phyloP scores from a whole-genome alignment of 1,140 invertebrate genomes.

The Rhysida immarginata region DNA sequence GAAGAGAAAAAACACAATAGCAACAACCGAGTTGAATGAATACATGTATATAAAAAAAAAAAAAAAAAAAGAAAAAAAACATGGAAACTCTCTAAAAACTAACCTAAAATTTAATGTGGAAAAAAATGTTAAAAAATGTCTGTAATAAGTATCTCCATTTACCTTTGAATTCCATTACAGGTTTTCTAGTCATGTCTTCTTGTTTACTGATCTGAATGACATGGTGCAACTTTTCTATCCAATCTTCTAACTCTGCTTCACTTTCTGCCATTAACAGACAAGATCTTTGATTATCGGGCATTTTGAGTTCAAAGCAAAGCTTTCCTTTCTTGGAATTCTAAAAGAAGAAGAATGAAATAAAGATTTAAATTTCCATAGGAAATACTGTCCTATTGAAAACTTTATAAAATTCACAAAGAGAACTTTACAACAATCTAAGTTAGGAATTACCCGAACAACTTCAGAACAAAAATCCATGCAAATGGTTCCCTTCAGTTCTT shows the following conservation, averaged over 20 bases:
- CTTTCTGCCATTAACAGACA: conserved; percentile 73
- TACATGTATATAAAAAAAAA: no score
- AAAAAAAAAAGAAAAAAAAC: no score
- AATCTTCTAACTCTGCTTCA: conserved; percentile 68
- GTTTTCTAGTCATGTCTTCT: conserved; percentile 49
- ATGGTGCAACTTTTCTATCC: conserved; percentile 51
- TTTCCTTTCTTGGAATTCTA: conserved; percentile 71
- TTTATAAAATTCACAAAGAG: neutral
- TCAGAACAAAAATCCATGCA: conserved; percentile 84
- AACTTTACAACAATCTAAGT: neutral
- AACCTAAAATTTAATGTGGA: no score
- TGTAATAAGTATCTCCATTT: no score
- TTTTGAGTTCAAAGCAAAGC: conserved; percentile 71
- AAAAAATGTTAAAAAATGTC: no score
- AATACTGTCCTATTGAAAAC: conserved; percentile 11
- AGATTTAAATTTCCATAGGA: neutral
- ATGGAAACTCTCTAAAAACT: no score
- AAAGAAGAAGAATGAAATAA: conserved; percentile 4
- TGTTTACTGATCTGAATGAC: conserved; percentile 59
- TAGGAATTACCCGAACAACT: conserved; percentile 50
- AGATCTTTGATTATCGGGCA: conserved; percentile 63
- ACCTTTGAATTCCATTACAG: conserved; percentile 16
- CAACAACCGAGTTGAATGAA: no score
- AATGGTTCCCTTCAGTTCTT: conserved; percentile 76
- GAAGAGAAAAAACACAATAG: no score